Percentiles rank a stretch among this genome's conserved stretches.
Conservation (phyloP, 2,113 vertebrate species). For the Tamias sibiricus region DNA sequence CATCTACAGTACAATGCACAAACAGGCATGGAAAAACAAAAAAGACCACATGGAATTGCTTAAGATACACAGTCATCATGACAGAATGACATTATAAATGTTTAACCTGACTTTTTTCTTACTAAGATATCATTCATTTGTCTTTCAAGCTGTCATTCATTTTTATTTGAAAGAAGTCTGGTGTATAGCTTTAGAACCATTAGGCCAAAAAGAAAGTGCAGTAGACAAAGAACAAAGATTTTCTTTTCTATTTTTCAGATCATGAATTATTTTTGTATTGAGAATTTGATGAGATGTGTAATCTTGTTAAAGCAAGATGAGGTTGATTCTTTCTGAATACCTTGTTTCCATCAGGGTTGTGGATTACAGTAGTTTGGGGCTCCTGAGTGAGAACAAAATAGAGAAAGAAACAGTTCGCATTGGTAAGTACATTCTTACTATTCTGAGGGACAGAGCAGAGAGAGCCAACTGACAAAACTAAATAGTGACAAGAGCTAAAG, state of each 20-base stretch:
- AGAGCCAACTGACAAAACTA: slow-evolving; percentile 80
- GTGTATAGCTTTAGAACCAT: background rate
- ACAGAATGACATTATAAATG: background rate
- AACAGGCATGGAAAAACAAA: slow-evolving; percentile 60
- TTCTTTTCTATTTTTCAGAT: slow-evolving; percentile 33
- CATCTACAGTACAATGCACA: slow-evolving; percentile 51
- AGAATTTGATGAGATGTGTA: slow-evolving; percentile 80
- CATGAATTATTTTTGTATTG: slow-evolving; percentile 62
- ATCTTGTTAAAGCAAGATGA: slow-evolving; percentile 84
- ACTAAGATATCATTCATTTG: slow-evolving; percentile 27
- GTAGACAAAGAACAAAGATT: slow-evolving; percentile 37
- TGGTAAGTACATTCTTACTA: slow-evolving; percentile 83
- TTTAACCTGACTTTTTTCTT: background rate
- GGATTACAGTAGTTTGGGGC: slow-evolving; percentile 99
- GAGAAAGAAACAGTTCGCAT: slow-evolving; percentile 88
- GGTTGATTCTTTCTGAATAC: slow-evolving; percentile 90
- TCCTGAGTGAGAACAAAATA: slow-evolving; percentile 94
- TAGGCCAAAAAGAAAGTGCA: slow-evolving; percentile 38
- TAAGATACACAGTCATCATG: slow-evolving; percentile 66
- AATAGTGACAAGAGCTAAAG: slow-evolving; percentile 85
- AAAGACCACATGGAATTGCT: slow-evolving; percentile 60
- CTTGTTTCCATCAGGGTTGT: slow-evolving; percentile 99
- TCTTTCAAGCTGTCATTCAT: slow-evolving; percentile 19
- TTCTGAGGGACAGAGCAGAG: slow-evolving; percentile 78
- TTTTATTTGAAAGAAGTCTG: slow-evolving; percentile 61